phyloP scores from a whole-genome alignment of 2,888 invertebrate genomes.

The Odontocolon sp. region DNA sequence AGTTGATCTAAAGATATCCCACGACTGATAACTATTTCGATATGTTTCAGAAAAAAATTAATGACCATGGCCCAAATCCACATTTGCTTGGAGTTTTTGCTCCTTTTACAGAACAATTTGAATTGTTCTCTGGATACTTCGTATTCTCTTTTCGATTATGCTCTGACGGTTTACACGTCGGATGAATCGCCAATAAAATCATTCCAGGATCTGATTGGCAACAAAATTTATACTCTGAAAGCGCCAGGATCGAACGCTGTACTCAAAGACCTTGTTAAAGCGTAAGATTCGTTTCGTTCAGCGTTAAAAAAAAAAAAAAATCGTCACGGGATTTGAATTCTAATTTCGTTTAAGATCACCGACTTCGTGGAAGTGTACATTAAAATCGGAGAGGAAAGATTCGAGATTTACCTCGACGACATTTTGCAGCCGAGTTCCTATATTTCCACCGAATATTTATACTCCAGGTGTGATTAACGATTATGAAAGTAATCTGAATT shows the following conservation, averaged over 20 bases:
- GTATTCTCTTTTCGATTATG: slow-evolving; percentile 65
- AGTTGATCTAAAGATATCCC: too few relatives aligned
- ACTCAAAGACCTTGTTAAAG: slow-evolving; percentile 62
- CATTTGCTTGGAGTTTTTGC: slow-evolving; percentile 72
- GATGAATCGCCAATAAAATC: slow-evolving; percentile 66
- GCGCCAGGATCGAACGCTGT: slow-evolving; percentile 61
- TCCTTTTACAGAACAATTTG: slow-evolving; percentile 71
- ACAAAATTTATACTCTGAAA: slow-evolving; percentile 65
- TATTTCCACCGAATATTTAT: slow-evolving; percentile 70
- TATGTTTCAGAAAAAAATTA: slow-evolving; percentile 67
- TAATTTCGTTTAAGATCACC: slow-evolving; percentile 55
- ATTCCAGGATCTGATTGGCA: slow-evolving; percentile 59
- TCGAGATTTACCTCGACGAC: slow-evolving; percentile 64
- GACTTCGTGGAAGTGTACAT: slow-evolving; percentile 61
- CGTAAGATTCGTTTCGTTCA: slow-evolving; percentile 56
- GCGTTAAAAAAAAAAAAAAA: not conserved
- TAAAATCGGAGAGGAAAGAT: slow-evolving; percentile 62
- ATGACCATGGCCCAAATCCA: slow-evolving; percentile 71
- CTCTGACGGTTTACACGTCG: slow-evolving; percentile 67
- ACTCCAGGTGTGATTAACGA: slow-evolving; percentile 45
- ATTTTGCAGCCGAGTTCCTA: slow-evolving; percentile 68
- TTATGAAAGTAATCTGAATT: not conserved
- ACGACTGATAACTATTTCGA: too few relatives aligned
- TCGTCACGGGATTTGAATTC: not conserved
- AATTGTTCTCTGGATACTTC: slow-evolving; percentile 67